Conservation (phyloP, 1,140 invertebrate species). For the Lanistes nyassanus region DNA sequence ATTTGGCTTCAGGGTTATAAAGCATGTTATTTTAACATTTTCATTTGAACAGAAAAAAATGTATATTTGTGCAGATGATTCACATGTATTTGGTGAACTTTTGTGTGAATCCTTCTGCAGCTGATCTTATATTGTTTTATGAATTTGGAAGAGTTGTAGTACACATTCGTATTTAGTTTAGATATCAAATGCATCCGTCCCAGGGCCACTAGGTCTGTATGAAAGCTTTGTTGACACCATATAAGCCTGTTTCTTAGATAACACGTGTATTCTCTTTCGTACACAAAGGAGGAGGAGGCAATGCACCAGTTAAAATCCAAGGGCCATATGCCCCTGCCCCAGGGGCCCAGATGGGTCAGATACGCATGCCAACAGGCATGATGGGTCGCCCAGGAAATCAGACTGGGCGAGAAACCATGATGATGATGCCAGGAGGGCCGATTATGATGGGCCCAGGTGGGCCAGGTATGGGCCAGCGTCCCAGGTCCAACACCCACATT, state of each 20-base stretch:
- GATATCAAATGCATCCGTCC: no score
- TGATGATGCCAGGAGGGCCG: constrained; percentile 20
- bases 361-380: constrained; percentile 28
- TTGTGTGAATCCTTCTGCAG: no score
- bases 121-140: no score
- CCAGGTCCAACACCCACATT: constrained; percentile 16
- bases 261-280: neutral
- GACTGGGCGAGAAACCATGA: constrained; percentile 17
- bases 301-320: constrained; percentile 22
- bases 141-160: no score
- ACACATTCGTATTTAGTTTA: no score
- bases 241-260: neutral
- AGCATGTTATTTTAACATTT: no score
- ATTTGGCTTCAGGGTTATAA: no score
- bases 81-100: no score
- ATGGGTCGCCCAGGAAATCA: constrained; percentile 32
- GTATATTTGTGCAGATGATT: no score
- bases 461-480: neutral
- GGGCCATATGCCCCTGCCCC: constrained; percentile 22
- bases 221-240: no score
- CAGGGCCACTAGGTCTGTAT: no score
- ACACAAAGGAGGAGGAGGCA: constrained; percentile 13
- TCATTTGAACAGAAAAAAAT: no score
- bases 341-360: constrained; percentile 20
- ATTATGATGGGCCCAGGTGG: constrained; percentile 4